Percentiles rank a stretch among this genome's conserved stretches.
Conservation (phyloP, 2,797 vertebrate species). For the Alectoris magna region DNA sequence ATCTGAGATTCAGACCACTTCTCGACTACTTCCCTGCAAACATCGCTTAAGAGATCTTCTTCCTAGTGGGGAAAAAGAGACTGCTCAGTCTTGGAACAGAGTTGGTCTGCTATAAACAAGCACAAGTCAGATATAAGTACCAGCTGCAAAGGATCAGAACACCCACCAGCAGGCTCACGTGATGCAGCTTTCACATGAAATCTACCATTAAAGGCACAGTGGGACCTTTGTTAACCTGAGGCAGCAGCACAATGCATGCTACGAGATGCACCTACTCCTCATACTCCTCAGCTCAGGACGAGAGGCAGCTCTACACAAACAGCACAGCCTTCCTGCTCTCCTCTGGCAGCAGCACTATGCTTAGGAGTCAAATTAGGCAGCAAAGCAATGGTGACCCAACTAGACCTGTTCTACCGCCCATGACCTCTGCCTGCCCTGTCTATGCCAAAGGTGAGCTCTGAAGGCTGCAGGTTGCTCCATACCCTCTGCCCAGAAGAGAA, state of each 20-base stretch:
- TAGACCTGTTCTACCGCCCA: too few relatives aligned
- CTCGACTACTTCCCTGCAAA: constrained; percentile 91
- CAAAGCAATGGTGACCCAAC: too few relatives aligned
- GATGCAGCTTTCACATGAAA: background rate
- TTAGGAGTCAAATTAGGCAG: too few relatives aligned
- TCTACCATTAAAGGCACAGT: rapidly evolving
- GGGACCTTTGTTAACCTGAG: background rate
- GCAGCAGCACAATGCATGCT: background rate
- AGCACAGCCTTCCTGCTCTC: too few relatives aligned
- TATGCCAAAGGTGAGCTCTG: too few relatives aligned
- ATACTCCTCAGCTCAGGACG: background rate
- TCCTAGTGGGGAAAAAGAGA: constrained; percentile 81
- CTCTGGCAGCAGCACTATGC: too few relatives aligned
- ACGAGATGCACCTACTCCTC: background rate
- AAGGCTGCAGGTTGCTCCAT: too few relatives aligned
- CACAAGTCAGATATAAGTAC: background rate
- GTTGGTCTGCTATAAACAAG: background rate
- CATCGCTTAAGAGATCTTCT: constrained; percentile 87
- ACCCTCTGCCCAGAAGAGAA: too few relatives aligned
- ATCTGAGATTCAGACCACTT: constrained; percentile 87
- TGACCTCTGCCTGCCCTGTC: too few relatives aligned
- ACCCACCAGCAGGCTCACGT: background rate
- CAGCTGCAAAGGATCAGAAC: background rate
- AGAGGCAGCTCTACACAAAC: background rate
- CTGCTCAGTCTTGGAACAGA: background rate